Percentiles rank a stretch among this genome's conserved stretches.
phyloP scores from a whole-genome alignment of 2,113 vertebrate species.

The Centropus bengalensis region DNA sequence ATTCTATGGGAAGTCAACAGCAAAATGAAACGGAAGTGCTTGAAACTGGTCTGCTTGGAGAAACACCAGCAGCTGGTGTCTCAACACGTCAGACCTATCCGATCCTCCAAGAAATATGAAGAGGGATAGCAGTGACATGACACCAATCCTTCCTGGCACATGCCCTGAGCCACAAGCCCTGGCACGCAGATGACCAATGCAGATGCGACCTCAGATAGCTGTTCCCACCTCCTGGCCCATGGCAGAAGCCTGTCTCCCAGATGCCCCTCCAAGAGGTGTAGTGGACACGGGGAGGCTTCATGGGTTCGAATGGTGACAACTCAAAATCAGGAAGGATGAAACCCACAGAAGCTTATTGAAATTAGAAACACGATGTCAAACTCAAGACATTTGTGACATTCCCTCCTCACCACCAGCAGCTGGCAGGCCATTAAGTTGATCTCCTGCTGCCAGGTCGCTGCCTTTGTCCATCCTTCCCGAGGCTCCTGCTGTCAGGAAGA shows the following conservation, averaged over 20 bases:
- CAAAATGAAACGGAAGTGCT: not conserved
- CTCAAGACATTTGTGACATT: not conserved
- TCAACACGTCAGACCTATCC: not conserved
- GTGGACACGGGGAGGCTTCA: not conserved
- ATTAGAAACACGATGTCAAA: not conserved
- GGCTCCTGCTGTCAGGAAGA: not conserved
- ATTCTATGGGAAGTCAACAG: not conserved
- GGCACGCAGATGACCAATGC: rapidly evolving
- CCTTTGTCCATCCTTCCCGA: not conserved
- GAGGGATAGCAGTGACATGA: not conserved
- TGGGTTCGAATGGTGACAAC: not conserved
- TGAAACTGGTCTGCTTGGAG: not conserved
- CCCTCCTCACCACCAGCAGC: not conserved
- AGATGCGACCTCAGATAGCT: not conserved
- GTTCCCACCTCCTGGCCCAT: not conserved
- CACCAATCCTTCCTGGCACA: not conserved
- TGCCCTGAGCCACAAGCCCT: not conserved
- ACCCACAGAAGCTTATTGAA: not conserved
- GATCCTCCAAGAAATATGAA: not conserved
- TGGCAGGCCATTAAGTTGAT: not conserved
- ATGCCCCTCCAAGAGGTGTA: not conserved
- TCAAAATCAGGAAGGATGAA: not conserved
- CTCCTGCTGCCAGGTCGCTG: not conserved
- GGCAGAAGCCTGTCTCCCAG: not conserved
- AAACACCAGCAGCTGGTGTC: not conserved